phyloP scores from a whole-genome alignment of 92 coral and sea anemone species.

The Umimayanthus kanabou region DNA sequence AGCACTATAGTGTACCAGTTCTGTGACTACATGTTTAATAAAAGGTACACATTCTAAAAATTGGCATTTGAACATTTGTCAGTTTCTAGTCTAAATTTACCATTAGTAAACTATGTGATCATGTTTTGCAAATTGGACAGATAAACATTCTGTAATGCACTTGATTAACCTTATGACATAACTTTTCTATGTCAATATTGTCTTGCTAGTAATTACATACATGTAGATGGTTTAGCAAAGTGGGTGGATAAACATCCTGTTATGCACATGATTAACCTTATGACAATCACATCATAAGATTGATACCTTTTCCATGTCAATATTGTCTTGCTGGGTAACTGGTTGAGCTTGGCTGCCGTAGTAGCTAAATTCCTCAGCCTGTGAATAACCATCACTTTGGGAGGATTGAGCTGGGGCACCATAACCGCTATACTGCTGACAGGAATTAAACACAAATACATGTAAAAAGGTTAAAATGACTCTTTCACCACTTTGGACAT shows the following conservation, averaged over 20 bases:
- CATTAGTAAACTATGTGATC: no score
- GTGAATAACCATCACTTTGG: not conserved
- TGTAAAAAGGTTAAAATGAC: no score
- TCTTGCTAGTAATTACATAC: slow-evolving; percentile 7
- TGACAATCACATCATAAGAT: no score
- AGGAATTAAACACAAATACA: not conserved
- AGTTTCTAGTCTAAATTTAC: no score
- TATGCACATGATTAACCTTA: not conserved
- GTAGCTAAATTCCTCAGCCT: not conserved
- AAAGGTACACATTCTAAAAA: no score
- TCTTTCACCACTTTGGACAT: no score
- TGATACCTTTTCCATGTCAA: slow-evolving; percentile 33
- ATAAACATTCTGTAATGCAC: not conserved
- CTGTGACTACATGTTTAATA: no score
- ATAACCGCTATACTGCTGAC: slow-evolving; percentile 9
- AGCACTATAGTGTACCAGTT: no score
- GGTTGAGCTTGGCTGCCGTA: not conserved
- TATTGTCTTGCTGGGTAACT: slow-evolving; percentile 9
- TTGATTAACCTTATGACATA: no score
- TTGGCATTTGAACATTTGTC: no score
- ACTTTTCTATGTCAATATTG: slow-evolving; percentile 27
- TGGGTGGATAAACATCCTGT: not conserved
- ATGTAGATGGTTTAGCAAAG: no score
- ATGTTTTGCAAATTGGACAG: no score
- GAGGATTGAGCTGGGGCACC: not conserved